A percentile compares a stretch with the other conserved stretches of the same genome.
phyloP scores from a whole-genome alignment of 64 coral and sea anemone genomes.

The Stichodactyla mertensii region DNA sequence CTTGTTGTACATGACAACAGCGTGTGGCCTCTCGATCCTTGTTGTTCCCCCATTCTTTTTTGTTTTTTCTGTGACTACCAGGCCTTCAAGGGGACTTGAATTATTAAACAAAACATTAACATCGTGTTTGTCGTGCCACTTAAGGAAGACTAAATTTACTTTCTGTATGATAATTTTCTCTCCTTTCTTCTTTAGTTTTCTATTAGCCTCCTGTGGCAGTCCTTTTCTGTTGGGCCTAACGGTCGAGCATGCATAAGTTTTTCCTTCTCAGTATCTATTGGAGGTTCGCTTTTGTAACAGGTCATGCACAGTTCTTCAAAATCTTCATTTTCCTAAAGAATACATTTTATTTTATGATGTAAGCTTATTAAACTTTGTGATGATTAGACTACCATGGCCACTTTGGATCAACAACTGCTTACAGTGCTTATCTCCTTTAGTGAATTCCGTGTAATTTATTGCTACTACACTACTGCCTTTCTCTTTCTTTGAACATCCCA shows the following conservation, averaged over 20 bases:
- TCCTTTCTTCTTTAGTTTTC: background rate
- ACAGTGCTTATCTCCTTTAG: too few species aligned
- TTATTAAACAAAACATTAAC: conserved; percentile 15
- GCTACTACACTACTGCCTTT: too few species aligned
- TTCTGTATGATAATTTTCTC: background rate
- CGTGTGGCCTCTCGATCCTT: background rate
- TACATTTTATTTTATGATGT: too few species aligned
- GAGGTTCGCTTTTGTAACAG: too few species aligned
- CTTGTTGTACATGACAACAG: conserved; percentile 6
- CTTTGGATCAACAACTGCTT: too few species aligned
- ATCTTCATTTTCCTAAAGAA: too few species aligned
- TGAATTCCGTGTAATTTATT: too few species aligned
- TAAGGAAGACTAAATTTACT: conserved; percentile 18
- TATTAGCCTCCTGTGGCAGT: conserved; percentile 24
- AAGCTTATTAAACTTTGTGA: too few species aligned
- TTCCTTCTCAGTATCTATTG: too few species aligned
- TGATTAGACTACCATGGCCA: too few species aligned
- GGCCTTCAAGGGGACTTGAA: conserved; percentile 13
- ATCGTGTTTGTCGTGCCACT: conserved; percentile 47
- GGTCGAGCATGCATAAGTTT: conserved; percentile 8
- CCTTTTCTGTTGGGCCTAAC: background rate
- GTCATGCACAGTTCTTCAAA: too few species aligned
- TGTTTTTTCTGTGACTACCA: background rate
- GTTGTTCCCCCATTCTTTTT: background rate
- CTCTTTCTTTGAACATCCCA: too few species aligned